These are phyloP conservation scores for Orycteropus afer DNA, from an alignment of 2,113 vertebrate genomes.

Conservation along the genomic window DNA sequence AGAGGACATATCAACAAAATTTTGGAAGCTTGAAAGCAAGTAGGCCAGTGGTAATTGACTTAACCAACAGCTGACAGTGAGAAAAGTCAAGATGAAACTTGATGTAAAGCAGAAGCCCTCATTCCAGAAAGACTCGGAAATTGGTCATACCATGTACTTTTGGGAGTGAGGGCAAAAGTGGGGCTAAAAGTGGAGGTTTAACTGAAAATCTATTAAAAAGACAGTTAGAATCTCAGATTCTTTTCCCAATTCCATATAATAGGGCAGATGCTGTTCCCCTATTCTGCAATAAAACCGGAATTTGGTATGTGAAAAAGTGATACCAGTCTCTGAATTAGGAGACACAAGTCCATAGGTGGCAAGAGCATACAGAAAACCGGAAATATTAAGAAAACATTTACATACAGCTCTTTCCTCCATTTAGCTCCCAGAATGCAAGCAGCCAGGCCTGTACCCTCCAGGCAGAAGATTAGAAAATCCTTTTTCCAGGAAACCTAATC, in stretches of 20 bases:
- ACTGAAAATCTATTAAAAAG: background rate
- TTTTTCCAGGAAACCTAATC: no score
- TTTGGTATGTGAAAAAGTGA: background rate
- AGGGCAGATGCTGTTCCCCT: background rate
- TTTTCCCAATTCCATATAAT: background rate
- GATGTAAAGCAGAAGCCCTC: background rate
- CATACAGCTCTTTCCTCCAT: background rate
- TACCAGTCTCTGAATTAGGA: background rate
- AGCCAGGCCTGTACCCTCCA: background rate
- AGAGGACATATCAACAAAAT: background rate
- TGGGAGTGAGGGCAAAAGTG: background rate
- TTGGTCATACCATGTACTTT: background rate
- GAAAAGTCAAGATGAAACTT: background rate
- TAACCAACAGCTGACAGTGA: background rate
- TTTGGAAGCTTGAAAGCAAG: background rate
- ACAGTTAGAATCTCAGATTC: background rate
- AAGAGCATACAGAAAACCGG: background rate
- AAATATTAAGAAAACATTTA: background rate
- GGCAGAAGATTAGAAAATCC: background rate
- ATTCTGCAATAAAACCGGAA: background rate
- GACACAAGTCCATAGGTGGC: background rate
- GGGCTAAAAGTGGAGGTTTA: background rate
- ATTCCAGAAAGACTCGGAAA: background rate
- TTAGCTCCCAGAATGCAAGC: background rate
- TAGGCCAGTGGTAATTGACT: background rate